phyloP scores from a whole-genome alignment of 2,113 vertebrate genomes.

The Brachirus orientalis region DNA sequence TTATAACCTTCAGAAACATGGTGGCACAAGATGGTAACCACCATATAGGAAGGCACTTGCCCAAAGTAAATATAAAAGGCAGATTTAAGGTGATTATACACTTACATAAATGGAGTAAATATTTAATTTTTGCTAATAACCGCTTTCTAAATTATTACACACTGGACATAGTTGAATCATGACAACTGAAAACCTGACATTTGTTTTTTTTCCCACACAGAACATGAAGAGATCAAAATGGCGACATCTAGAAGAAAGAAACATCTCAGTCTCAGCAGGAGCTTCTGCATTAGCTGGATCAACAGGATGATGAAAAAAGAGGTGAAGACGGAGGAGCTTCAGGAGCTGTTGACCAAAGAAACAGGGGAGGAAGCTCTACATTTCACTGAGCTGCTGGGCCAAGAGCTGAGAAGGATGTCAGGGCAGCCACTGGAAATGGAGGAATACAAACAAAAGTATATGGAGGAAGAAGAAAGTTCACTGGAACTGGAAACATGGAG shows the following conservation, averaged over 20 bases:
- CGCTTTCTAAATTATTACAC: too few species aligned
- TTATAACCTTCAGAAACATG: too few species aligned
- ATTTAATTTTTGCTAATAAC: too few species aligned
- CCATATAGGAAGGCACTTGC: too few species aligned
- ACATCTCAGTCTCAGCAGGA: not conserved
- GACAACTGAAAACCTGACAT: not conserved
- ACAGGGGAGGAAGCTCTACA: not conserved
- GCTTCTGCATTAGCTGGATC: slow-evolving; percentile 14
- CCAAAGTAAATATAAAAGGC: too few species aligned
- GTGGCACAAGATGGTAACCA: too few species aligned
- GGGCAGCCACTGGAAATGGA: not conserved
- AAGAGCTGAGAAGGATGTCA: not conserved
- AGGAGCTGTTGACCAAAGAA: not conserved
- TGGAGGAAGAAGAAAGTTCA: not conserved
- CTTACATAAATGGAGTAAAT: too few species aligned
- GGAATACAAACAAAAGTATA: not conserved
- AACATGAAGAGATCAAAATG: not conserved
- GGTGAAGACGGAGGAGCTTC: not conserved
- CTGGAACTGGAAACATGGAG: not conserved
- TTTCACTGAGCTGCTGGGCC: too few species aligned
- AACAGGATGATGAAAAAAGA: slow-evolving; percentile 18
- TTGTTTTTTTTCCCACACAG: not conserved
- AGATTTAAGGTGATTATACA: too few species aligned
- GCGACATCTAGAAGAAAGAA: not conserved
- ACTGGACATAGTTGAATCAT: too few species aligned